Evolutionary conservation across 2,888 invertebrate genomes (phyloP).

Genomic region (Habroteleia sp.): DNA sequence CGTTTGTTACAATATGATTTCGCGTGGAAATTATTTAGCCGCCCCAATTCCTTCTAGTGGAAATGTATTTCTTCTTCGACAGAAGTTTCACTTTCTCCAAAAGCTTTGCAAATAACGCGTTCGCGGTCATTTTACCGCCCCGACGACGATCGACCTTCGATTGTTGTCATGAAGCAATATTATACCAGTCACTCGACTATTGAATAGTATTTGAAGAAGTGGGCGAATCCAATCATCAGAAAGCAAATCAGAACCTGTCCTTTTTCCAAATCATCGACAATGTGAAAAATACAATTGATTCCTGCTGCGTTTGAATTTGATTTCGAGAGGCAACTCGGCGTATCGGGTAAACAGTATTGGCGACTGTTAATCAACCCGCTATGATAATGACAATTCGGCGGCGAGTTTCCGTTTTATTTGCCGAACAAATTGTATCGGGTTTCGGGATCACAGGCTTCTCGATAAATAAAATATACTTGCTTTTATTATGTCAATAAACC

Average conservation of each 20-base stretch:
- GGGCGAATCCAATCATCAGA: slow-evolving; percentile 45
- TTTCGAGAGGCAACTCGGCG: slow-evolving; percentile 26
- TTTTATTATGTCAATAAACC: not conserved
- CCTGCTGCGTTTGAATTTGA: slow-evolving; percentile 26
- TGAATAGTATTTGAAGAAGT: slow-evolving; percentile 18
- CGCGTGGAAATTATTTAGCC: slow-evolving; percentile 34
- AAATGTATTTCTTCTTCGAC: slow-evolving; percentile 25
- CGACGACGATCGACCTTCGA: slow-evolving; percentile 39
- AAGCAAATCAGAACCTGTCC: slow-evolving; percentile 27
- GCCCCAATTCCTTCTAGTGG: slow-evolving; percentile 2
- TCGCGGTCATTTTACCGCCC: slow-evolving; percentile 25
- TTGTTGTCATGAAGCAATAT: slow-evolving; percentile 54
- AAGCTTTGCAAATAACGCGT: slow-evolving; percentile 31
- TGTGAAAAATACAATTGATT: slow-evolving; percentile 46
- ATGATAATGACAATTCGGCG: slow-evolving; percentile 38
- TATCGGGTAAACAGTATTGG: slow-evolving; percentile 33
- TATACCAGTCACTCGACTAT: slow-evolving; percentile 54
- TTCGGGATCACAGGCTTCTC: not conserved
- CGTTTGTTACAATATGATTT: no score
- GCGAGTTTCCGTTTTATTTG: slow-evolving; percentile 13
- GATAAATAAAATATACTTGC: not conserved
- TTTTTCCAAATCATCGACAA: slow-evolving; percentile 46
- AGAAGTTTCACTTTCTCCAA: slow-evolving; percentile 19
- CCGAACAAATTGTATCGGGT: slow-evolving; percentile 1
- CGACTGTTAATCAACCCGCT: slow-evolving; percentile 47